phyloP scores from a whole-genome alignment of 2,888 invertebrate genomes.

The Stegophylla sp. region DNA sequence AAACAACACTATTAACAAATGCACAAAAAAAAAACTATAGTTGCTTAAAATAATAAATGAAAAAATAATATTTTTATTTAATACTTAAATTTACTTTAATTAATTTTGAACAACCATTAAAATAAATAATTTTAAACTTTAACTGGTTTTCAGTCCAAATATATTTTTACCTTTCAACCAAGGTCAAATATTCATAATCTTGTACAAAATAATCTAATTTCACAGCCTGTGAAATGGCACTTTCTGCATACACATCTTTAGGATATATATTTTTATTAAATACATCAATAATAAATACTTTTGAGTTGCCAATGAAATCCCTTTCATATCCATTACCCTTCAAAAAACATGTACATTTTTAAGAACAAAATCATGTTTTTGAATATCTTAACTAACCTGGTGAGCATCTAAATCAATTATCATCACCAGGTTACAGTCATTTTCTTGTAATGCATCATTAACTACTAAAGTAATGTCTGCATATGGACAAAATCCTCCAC shows the following conservation, averaged over 20 bases:
- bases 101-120: background rate
- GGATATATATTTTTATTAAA: constrained; percentile 85
- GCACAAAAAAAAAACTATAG: background rate
- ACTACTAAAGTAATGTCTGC: constrained; percentile 86
- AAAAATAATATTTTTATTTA: too few relatives aligned
- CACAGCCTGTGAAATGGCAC: constrained; percentile 74
- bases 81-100: too few relatives aligned
- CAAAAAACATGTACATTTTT: constrained; percentile 35
- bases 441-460: constrained; percentile 71
- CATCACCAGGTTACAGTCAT: constrained; percentile 72
- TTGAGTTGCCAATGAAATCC: constrained; percentile 74
- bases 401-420: constrained; percentile 92
- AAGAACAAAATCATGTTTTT: background rate
- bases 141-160: background rate
- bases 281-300: constrained; percentile 87
- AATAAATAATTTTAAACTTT: background rate
- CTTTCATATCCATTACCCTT: constrained; percentile 87
- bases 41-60: too few relatives aligned
- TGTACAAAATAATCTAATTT: constrained; percentile 72
- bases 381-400: constrained; percentile 69
- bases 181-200: constrained; percentile 75
- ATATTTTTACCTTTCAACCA: constrained; percentile 70
- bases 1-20: constrained; percentile 2
- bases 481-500: constrained; percentile 89
- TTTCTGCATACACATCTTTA: constrained; percentile 76